A percentile compares a stretch with the other conserved stretches of the same genome.
Conservation (phyloP, 2,113 vertebrate species). For the Upupa epops region DNA sequence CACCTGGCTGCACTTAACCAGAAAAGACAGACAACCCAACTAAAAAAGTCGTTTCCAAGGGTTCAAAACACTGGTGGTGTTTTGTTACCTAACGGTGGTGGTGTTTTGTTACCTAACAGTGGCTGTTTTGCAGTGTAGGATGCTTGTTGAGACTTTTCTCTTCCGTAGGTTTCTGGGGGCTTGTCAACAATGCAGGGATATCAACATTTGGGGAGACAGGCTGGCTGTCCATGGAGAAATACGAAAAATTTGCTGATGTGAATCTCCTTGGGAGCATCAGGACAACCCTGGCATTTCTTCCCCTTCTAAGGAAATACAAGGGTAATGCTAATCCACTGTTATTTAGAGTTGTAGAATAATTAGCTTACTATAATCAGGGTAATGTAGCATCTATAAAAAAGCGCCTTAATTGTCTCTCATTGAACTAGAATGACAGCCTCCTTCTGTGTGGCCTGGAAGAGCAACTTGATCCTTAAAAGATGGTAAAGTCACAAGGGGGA, state of each 20-base stretch:
- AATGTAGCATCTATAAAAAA: conserved; percentile 41
- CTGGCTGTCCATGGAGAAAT: conserved; percentile 78
- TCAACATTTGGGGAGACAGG: conserved; percentile 78
- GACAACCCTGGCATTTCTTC: conserved; percentile 76
- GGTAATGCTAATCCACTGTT: conserved; percentile 70
- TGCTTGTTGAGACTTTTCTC: conserved; percentile 17
- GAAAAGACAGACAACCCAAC: neutral
- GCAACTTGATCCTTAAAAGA: conserved; percentile 31
- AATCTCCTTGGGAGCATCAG: conserved; percentile 81
- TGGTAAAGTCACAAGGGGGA: neutral
- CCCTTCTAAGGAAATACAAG: conserved; percentile 78
- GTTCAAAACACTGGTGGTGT: neutral
- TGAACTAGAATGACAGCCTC: conserved; percentile 49
- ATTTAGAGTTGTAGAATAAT: conserved; percentile 57
- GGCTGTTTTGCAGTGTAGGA: conserved; percentile 64
- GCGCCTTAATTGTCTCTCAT: conserved; percentile 30
- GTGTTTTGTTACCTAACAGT: neutral
- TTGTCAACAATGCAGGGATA: conserved; percentile 67
- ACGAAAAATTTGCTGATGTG: conserved; percentile 69
- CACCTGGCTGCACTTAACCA: neutral
- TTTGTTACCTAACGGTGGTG: neutral
- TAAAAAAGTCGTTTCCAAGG: neutral
- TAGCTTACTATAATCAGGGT: conserved; percentile 43
- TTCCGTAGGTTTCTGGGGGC: conserved; percentile 53
- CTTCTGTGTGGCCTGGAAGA: conserved; percentile 22